phyloP scores from a whole-genome alignment of 2,888 invertebrate species.

The Plebejus melissa region DNA sequence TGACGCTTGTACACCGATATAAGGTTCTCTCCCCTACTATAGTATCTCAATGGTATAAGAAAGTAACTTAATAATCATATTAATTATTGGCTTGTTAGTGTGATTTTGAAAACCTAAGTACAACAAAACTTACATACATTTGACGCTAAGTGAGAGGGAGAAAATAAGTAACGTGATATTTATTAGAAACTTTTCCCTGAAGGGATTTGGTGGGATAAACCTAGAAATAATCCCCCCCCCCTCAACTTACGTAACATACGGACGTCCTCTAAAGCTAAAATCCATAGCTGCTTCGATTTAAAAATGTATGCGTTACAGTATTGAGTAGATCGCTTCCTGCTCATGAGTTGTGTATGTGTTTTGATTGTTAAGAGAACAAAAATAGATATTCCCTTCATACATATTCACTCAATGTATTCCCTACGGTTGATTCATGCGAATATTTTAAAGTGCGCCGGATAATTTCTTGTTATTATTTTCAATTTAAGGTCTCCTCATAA shows the following conservation, averaged over 20 bases:
- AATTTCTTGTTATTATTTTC: constrained; percentile 26
- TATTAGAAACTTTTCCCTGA: no score
- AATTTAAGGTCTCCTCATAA: background rate
- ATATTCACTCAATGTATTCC: constrained; percentile 28
- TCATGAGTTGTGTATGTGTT: constrained; percentile 18
- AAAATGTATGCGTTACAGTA: constrained; percentile 22
- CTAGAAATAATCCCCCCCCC: background rate
- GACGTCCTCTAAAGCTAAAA: background rate
- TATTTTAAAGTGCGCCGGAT: constrained; percentile 30
- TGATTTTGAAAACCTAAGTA: no score
- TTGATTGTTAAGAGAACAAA: constrained; percentile 27
- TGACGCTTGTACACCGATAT: no score
- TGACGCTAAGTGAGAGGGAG: no score
- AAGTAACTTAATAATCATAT: no score
- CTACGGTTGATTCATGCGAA: constrained; percentile 33
- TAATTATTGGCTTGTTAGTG: no score
- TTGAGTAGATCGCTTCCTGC: constrained; percentile 25
- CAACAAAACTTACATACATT: no score
- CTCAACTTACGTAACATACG: background rate
- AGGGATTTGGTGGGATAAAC: background rate
- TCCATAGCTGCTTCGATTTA: background rate
- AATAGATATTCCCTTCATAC: constrained; percentile 29
- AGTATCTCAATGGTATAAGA: no score
- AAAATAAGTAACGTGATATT: no score
- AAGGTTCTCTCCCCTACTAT: no score